These are phyloP conservation scores for Diadromus collaris DNA, from an alignment of 2,888 invertebrate genomes.

Conservation along the genomic window DNA sequence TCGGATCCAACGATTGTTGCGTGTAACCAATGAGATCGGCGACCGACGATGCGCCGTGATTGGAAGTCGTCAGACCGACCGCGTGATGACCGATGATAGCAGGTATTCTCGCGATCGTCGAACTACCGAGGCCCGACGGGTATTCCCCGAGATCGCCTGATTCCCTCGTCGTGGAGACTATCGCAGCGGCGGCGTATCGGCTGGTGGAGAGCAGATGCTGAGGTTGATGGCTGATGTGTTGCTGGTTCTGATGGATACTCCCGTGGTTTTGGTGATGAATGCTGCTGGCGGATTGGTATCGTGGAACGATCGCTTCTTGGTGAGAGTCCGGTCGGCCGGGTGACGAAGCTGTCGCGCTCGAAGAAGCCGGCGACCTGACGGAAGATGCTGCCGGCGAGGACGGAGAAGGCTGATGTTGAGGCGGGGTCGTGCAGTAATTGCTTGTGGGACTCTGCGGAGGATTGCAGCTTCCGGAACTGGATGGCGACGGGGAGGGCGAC, in stretches of 20 bases:
- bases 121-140: constrained; percentile 61
- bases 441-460: constrained; percentile 69
- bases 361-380: constrained; percentile 77
- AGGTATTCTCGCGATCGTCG: constrained; percentile 50
- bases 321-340: constrained; percentile 74
- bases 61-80: constrained; percentile 27
- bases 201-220: not conserved
- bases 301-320: constrained; percentile 71
- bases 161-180: constrained; percentile 65
- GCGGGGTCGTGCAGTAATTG: constrained; percentile 68
- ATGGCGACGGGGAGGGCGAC: constrained; percentile 73
- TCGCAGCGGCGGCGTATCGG: constrained; percentile 59
- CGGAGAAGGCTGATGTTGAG: constrained; percentile 73
- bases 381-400: constrained; percentile 76
- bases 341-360: constrained; percentile 76
- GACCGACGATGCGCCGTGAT: constrained; percentile 48
- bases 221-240: constrained; percentile 31
- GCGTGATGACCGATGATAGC: constrained; percentile 64
- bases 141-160: constrained; percentile 71
- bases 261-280: constrained; percentile 50
- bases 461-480: constrained; percentile 75
- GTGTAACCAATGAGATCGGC: constrained; percentile 73
- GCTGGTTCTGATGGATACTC: constrained; percentile 65
- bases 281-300: constrained; percentile 68
- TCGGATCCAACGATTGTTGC: constrained; percentile 64